Base-by-base conservation (phyloP, 30 jellyfish, hydroid and myxozoan species). In the Chrysaora quinquecirrha region DNA sequence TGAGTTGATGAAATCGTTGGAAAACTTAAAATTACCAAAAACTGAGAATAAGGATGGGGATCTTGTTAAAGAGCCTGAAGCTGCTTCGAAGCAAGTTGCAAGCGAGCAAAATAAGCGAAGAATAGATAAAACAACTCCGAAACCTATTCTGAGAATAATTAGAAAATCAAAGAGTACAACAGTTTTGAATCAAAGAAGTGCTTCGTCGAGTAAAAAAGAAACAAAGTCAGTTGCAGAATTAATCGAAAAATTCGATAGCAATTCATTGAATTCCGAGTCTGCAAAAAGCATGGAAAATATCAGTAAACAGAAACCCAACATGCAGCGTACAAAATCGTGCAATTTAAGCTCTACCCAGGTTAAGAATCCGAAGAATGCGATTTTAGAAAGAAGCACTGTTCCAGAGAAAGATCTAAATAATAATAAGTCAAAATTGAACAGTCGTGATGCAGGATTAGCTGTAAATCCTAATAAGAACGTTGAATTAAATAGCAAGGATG, bases 1-100 rank as follows among this genome's bases (percentile, higher is more conserved):
- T 54, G 95, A 89, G 21, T 49, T 89, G 48, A 89, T 89, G 78
- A 77, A 82, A 61, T 82, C 95, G 52, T 34, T 89, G 64, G 86
- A 88, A 28, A 32, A 52, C 34, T 43, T 82, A 29, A 74, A 70
- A 27, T 84, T 86, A 30, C 86, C 79, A 28, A 32, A 28, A 73
- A 49, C 9, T 1, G 43, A 38, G 14, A 38, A 38, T 38, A 14
- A 3, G 54, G 11, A 38, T 14, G 54, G 14, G 54, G 54, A 3
- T 38, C 11, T 14, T 38, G 54, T 38, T 38, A 38, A n/a, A n/a
- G n/a, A n/a, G n/a, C n/a, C n/a, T n/a, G n/a, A n/a, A n/a, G n/a
- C n/a, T n/a, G n/a, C n/a, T n/a, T n/a, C n/a, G n/a, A n/a, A n/a
- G n/a, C n/a, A n/a, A n/a, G n/a, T n/a, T n/a, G n/a, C n/a, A n/a